These are phyloP conservation scores for Capromys pilorides DNA, from an alignment of 2,797 vertebrate genomes.

Conservation along the genomic window DNA sequence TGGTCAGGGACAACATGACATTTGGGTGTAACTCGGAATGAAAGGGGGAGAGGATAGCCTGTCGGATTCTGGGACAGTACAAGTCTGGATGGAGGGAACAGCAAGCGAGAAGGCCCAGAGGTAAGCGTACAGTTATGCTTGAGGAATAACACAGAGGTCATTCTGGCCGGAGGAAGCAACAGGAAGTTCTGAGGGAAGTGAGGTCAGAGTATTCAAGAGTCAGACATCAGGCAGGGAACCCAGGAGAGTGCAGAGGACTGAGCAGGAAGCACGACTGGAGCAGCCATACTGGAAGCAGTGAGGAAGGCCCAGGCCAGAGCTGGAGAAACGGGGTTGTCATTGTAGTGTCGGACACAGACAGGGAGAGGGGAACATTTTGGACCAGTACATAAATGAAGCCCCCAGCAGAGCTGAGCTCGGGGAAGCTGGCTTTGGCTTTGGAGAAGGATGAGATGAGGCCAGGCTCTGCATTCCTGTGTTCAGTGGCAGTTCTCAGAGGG, in stretches of 20 bases:
- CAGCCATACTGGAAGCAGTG: not conserved
- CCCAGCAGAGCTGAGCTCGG: not conserved
- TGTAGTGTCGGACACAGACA: not conserved
- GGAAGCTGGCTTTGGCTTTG: not conserved
- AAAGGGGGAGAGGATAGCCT: not conserved
- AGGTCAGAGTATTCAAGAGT: not conserved
- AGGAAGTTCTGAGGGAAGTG: not conserved
- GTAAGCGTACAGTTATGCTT: not conserved
- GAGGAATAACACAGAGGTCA: not conserved
- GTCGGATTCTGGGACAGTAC: not conserved
- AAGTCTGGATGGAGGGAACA: not conserved
- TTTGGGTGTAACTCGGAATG: not conserved
- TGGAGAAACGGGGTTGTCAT: not conserved
- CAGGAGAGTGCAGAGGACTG: not conserved
- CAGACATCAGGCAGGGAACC: not conserved
- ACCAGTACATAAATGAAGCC: not conserved
- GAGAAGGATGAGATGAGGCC: not conserved
- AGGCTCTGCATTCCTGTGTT: not conserved
- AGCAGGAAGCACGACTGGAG: not conserved
- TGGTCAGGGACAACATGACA: not conserved
- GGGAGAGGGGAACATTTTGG: not conserved
- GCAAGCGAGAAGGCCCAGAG: not conserved
- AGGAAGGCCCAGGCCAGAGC: not conserved
- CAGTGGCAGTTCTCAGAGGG: not conserved
- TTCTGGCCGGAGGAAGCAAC: not conserved